Evolutionary conservation across 2,113 vertebrate genomes (phyloP).

Genomic region (Rutilus rutilus): DNA sequence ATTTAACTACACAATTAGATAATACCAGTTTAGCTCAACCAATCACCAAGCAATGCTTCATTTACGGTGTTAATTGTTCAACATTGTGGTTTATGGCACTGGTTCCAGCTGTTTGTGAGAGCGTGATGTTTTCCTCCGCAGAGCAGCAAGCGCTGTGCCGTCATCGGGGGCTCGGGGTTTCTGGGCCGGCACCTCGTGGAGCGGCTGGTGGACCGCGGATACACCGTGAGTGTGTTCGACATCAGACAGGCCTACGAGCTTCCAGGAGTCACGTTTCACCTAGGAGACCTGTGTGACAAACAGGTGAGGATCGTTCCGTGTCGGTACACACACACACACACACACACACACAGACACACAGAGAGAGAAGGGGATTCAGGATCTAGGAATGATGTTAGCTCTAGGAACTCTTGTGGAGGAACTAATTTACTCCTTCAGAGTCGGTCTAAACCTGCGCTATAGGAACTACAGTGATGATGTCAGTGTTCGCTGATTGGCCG

Average conservation of each 20-base stretch:
- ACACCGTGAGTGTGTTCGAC: constrained; percentile 89
- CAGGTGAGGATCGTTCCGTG: constrained; percentile 73
- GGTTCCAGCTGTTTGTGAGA: not conserved
- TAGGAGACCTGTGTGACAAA: constrained; percentile 89
- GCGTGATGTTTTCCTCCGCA: constrained; percentile 58
- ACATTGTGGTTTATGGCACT: rapidly evolving
- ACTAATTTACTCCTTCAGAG: too few species aligned
- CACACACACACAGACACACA: too few species aligned
- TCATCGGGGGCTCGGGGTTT: constrained; percentile 93
- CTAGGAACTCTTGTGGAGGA: too few species aligned
- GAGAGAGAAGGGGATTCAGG: too few species aligned
- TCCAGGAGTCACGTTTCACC: constrained; percentile 82
- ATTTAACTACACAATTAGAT: too few species aligned
- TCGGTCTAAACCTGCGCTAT: too few species aligned
- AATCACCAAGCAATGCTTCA: too few species aligned
- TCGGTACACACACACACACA: too few species aligned
- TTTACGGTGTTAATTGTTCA: not conserved
- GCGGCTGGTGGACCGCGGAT: constrained; percentile 85
- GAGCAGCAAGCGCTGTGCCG: constrained; percentile 83
- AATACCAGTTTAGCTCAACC: too few species aligned
- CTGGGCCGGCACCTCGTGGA: constrained; percentile 92
- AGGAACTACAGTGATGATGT: too few species aligned
- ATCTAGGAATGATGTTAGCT: too few species aligned
- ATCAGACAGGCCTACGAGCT: constrained; percentile 82
- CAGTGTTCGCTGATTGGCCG: too few species aligned